Conservation (phyloP, 2,797 vertebrate genomes). For the Coluber constrictor region DNA sequence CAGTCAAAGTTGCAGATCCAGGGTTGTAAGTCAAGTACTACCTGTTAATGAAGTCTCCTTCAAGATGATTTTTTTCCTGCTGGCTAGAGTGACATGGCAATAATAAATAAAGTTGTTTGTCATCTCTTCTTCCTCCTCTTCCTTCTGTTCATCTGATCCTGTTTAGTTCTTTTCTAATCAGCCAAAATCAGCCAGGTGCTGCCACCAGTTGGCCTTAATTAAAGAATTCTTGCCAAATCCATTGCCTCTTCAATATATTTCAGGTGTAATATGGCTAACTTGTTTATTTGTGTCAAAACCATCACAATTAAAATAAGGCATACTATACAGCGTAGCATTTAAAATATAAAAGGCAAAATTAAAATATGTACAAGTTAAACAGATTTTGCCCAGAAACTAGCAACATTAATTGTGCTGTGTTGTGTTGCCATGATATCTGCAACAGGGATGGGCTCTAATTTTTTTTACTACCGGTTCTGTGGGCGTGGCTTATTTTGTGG, state of each 20-base stretch:
- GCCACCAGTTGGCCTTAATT: not conserved
- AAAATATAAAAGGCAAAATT: not conserved
- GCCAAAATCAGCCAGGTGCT: not conserved
- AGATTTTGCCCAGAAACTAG: not conserved
- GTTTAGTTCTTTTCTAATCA: not conserved
- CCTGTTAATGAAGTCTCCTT: not conserved
- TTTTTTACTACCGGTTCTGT: no score
- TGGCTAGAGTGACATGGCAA: not conserved
- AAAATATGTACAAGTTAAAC: not conserved
- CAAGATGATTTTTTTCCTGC: not conserved
- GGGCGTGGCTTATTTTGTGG: no score
- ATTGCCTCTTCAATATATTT: not conserved
- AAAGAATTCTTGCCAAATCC: not conserved
- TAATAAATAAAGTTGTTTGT: not conserved
- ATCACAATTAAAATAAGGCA: not conserved
- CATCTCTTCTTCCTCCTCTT: not conserved
- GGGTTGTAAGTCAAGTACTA: not conserved
- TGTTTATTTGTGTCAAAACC: not conserved
- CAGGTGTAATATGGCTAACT: not conserved
- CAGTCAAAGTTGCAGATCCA: not conserved
- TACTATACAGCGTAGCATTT: not conserved
- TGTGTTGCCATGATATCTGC: not conserved
- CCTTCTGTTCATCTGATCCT: not conserved
- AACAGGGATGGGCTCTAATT: no score
- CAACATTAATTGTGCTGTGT: not conserved